Conservation (phyloP, 1,140 invertebrate genomes). For the Leptinotarsa texana region DNA sequence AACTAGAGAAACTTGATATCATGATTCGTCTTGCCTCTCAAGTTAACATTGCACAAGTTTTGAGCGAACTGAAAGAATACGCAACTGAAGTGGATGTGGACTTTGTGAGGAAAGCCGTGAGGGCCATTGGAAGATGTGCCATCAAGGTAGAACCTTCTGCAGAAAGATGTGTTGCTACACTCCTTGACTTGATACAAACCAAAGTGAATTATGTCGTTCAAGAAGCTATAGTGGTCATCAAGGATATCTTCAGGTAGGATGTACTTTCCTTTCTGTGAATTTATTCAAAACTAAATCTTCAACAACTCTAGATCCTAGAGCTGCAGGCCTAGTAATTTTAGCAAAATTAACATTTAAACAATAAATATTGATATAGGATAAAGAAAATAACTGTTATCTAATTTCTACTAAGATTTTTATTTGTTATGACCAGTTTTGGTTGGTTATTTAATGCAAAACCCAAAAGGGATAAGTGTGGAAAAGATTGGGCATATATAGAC, state of each 20-base stretch:
- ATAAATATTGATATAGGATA: no score
- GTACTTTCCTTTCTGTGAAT: not conserved
- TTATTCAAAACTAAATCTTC: no score
- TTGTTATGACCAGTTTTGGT: no score
- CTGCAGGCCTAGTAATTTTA: no score
- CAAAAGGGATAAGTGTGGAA: no score
- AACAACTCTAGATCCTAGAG: no score
- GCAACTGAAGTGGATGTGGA: conserved; percentile 99
- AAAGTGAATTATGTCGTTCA: conserved; percentile 99
- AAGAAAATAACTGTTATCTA: no score
- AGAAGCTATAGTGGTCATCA: conserved; percentile 99
- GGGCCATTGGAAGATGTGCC: conserved; percentile 98
- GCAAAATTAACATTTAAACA: no score
- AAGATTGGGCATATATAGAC: no score
- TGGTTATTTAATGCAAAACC: no score
- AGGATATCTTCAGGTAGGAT: conserved; percentile 87
- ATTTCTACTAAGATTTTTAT: no score
- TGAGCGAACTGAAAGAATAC: conserved; percentile 98
- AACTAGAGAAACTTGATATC: conserved; percentile 98
- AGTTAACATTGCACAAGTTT: conserved; percentile 96
- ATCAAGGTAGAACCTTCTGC: conserved; percentile 99
- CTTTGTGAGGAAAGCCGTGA: conserved; percentile 97
- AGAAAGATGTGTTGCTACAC: conserved; percentile 96
- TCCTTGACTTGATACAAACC: conserved; percentile 99
- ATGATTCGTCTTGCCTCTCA: conserved; percentile 99